Percentiles rank a stretch among this genome's conserved stretches.
phyloP scores from a whole-genome alignment of 2,797 vertebrate genomes.

The Halcyon smyrnensis region DNA sequence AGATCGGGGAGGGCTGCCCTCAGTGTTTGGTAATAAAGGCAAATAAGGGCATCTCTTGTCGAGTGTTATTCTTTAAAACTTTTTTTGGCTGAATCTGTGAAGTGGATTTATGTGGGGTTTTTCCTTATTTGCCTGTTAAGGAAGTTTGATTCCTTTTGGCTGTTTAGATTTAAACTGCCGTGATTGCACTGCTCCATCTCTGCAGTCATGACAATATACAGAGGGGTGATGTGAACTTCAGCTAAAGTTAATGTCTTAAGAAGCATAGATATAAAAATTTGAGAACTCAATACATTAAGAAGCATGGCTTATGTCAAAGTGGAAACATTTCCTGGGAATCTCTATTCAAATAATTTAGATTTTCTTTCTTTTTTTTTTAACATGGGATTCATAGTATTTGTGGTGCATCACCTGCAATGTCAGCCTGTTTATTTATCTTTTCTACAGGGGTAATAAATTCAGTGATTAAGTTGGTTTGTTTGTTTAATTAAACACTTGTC shows the following conservation, averaged over 20 bases:
- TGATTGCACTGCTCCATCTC: conserved; percentile 40
- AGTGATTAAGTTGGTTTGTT: neutral
- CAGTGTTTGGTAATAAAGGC: neutral
- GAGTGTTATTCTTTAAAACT: neutral
- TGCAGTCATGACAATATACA: neutral
- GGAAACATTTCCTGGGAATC: neutral
- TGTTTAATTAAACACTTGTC: neutral
- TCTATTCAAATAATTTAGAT: neutral
- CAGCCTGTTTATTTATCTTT: neutral
- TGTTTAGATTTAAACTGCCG: neutral
- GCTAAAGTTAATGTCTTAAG: conserved; percentile 17
- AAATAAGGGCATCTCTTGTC: conserved; percentile 6
- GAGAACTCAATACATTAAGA: neutral
- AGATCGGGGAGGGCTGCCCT: neutral
- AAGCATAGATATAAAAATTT: neutral
- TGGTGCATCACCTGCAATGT: neutral
- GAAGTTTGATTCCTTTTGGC: conserved; percentile 12
- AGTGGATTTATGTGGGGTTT: neutral
- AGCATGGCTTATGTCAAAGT: neutral
- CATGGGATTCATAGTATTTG: neutral
- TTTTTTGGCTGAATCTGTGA: neutral
- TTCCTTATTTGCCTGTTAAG: neutral
- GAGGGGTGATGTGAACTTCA: conserved; percentile 9
- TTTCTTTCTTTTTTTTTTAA: neutral
- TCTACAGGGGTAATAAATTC: neutral